A percentile compares a stretch with the other conserved stretches of the same genome.
Evolutionary conservation across 2,888 invertebrate species (phyloP).

Genomic region (Amphipyra tragopoginis): DNA sequence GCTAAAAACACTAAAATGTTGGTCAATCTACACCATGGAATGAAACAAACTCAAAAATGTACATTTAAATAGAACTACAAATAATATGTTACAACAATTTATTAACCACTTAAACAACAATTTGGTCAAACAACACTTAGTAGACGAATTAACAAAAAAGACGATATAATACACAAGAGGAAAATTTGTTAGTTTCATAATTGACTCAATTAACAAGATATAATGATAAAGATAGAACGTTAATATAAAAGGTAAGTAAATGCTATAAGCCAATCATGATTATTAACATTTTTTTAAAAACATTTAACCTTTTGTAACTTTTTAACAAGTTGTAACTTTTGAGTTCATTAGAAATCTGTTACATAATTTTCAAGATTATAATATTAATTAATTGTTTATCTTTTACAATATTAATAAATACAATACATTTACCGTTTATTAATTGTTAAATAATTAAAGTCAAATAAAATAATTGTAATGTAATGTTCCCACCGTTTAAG

Average conservation of each 20-base stretch:
- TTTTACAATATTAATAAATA: too few relatives aligned
- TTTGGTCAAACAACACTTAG: slow-evolving; percentile 82
- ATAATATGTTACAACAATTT: slow-evolving; percentile 68
- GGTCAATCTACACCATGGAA: slow-evolving; percentile 12
- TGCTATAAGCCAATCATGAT: slow-evolving; percentile 35
- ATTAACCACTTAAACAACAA: slow-evolving; percentile 76
- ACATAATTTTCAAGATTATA: too few relatives aligned
- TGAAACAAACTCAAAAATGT: slow-evolving; percentile 37
- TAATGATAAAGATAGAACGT: slow-evolving; percentile 36
- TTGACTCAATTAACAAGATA: slow-evolving; percentile 74
- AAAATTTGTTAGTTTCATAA: slow-evolving; percentile 66
- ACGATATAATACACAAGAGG: slow-evolving; percentile 47
- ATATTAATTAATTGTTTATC: too few relatives aligned
- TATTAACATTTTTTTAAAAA: neutral
- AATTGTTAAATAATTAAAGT: too few relatives aligned
- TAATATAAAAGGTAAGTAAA: slow-evolving; percentile 25
- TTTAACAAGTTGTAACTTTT: neutral
- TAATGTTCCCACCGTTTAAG: slow-evolving; percentile 5
- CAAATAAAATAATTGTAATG: too few relatives aligned
- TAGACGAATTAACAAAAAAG: slow-evolving; percentile 60
- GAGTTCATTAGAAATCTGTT: neutral
- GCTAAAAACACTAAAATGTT: too few relatives aligned
- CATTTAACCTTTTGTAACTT: slow-evolving; percentile 7
- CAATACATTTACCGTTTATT: too few relatives aligned
- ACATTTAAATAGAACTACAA: slow-evolving; percentile 69